Evolutionary conservation across 2,888 invertebrate species (phyloP).

Genomic region (Lobophora halterata): DNA sequence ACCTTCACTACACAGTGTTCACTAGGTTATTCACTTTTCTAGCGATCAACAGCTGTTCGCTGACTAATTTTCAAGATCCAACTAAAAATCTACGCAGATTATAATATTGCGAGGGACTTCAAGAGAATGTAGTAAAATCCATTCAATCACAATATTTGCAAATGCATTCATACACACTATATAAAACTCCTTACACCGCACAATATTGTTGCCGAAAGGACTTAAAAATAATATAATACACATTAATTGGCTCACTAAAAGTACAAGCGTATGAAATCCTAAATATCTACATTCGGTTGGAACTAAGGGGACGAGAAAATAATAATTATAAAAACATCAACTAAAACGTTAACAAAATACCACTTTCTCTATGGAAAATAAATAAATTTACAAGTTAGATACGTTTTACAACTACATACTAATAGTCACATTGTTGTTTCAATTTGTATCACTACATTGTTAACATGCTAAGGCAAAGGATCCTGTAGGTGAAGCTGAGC

Average conservation of each 20-base stretch:
- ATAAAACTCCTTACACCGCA: constrained; percentile 56
- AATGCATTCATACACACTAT: constrained; percentile 54
- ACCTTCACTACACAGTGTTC: too few species aligned
- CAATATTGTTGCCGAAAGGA: constrained; percentile 62
- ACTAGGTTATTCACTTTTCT: neutral
- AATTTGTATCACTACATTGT: constrained; percentile 67
- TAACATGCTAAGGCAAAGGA: constrained; percentile 53
- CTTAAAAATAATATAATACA: constrained; percentile 71
- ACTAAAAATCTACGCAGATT: constrained; percentile 43
- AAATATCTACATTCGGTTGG: constrained; percentile 75
- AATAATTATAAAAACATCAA: constrained; percentile 67
- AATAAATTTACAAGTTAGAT: constrained; percentile 80
- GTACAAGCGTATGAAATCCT: constrained; percentile 79
- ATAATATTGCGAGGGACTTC: constrained; percentile 58
- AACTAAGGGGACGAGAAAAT: constrained; percentile 71
- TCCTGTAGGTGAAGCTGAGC: constrained; percentile 24
- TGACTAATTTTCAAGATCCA: constrained; percentile 31
- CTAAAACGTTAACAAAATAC: constrained; percentile 82
- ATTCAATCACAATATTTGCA: constrained; percentile 63
- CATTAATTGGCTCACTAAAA: constrained; percentile 75
- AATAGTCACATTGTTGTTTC: constrained; percentile 71
- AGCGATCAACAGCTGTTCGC: constrained; percentile 30
- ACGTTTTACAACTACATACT: constrained; percentile 71
- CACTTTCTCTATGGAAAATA: constrained; percentile 80
- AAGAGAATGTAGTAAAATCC: constrained; percentile 59